Evolutionary conservation across 1,140 invertebrate genomes (phyloP), one percentile per base, ranked within the genome.

Genomic region (Achroia grisella): DNA sequence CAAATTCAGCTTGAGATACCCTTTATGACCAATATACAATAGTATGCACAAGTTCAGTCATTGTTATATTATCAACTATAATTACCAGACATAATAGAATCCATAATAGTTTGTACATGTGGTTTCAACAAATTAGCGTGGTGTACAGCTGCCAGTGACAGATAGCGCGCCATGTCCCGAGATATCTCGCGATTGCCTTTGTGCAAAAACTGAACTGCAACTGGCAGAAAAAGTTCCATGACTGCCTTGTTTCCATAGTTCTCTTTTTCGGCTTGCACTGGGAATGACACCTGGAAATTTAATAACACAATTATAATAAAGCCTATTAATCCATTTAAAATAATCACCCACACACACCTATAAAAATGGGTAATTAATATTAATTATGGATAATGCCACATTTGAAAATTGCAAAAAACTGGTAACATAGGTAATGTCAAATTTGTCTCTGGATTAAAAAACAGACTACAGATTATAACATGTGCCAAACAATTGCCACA

Each of bases 141-240:
- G 67, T 97, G 94, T 39, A 97, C 95, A 36, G 95, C 95, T n/a
- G 95, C 95, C 45, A 98, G 83, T 0, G 95, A 96, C 10, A 98
- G 86, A 82, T 98, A 98, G 39, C 94, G 94, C 37, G 95, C 94
- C 84, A 97, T 93, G 81, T 96, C 97, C 31, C 94, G 86, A 0
- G 93, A 93, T 34, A 98, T 87, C 75, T 98, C 96, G 54, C 91
- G 89, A 74, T 97, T 97, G 11, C 94, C 94, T 84, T 95, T 94
- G 59, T 95, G 92, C 17, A 98, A 86, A 72, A 97, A 96, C 80
- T 96, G 95, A 0, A 98, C 94, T 3, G 95, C 95, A 11, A 96
- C 91, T 3, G 96, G 96, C 46, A 98, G 87, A 10, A 95, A 94
- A 17, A 94, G 81, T 72, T 93, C 92, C 95, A 98, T 98, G 11